Evolutionary conservation across 2,888 invertebrate genomes (phyloP).

Genomic region (Pediacus dermestoides): DNA sequence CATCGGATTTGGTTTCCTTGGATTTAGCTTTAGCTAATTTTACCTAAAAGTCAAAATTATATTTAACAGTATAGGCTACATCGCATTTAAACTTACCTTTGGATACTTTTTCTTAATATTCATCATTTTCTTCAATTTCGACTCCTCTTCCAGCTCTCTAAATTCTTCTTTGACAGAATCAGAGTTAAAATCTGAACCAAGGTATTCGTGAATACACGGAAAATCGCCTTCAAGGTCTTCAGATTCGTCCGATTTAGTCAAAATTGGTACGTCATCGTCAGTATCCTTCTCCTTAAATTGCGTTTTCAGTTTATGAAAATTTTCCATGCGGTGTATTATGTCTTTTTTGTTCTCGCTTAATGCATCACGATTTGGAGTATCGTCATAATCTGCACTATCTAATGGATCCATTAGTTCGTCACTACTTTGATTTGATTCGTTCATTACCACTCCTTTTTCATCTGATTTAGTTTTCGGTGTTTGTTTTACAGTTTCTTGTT

Average conservation of each 20-base stretch:
- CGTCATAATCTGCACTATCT: slow-evolving; percentile 18
- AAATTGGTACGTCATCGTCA: slow-evolving; percentile 20
- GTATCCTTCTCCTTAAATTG: slow-evolving; percentile 11
- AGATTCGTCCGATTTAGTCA: slow-evolving; percentile 24
- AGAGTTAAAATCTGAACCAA: too few relatives aligned
- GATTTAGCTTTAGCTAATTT: too few relatives aligned
- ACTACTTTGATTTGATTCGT: slow-evolving; percentile 27
- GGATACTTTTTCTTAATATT: too few relatives aligned
- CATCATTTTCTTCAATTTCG: too few relatives aligned
- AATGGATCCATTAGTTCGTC: slow-evolving; percentile 27
- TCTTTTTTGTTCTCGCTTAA: slow-evolving; percentile 15
- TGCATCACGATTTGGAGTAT: too few relatives aligned
- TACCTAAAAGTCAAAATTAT: too few relatives aligned
- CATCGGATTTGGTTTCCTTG: too few relatives aligned
- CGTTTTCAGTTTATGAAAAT: slow-evolving; percentile 20
- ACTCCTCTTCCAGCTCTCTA: too few relatives aligned
- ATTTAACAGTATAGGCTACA: too few relatives aligned
- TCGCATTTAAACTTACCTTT: too few relatives aligned
- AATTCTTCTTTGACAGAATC: too few relatives aligned
- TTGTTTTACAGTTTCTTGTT: neutral
- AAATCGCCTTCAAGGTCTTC: slow-evolving; percentile 24
- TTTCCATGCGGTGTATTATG: slow-evolving; percentile 13
- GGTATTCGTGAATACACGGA: slow-evolving; percentile 31
- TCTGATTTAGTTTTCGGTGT: slow-evolving; percentile 14
- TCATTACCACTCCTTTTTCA: slow-evolving; percentile 27